Base-by-base conservation (phyloP, 2,113 vertebrate species). In the Uria lomvia region DNA sequence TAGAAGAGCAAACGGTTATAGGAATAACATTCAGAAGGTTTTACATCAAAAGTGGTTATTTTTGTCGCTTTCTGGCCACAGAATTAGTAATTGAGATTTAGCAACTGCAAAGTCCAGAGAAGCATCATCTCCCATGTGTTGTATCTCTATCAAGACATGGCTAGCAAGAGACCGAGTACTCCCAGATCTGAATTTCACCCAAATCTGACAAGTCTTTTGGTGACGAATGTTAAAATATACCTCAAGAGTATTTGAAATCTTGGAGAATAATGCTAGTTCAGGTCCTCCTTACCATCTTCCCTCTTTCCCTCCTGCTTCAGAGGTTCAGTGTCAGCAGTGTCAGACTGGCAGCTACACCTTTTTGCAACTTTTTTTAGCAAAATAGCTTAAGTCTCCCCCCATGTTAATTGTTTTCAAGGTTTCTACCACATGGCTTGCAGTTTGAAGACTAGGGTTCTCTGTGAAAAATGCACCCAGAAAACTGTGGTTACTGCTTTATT, bases 401-500 rank as follows among this genome's bases (percentile, higher is more conserved):
- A 45, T 29, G 24, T 82, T 82, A 88, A 75, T 83, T 83, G 17
- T 36, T 93, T 94, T 93, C 49, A 47, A 50, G 29, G 45, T 90
- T 83, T 94, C 34, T 73, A 40, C 53, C 34, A 18, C 62, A 30
- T 76, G 27, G 32, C 21, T 88, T 87, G 49, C 12, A 68, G 36
- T 63, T n/a, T 77, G 60, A 82, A 82, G 71, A 63, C 12, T 21
- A 55, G 13, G 21, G 17, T 81, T 92, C 66, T 94, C 38, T 81
- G 50, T 58, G 38, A 49, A 75, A 82, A 83, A 88, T 36, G 21
- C 30, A 14, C 73, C 72, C 49, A 60, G 62, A 86, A 86, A 58
- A 73, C 58, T 86, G 34, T 72, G 36, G 38, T 90, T 94, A 86
- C 49, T 91, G 62, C 42, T 93, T 92, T 94, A 86, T 95, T 91